A percentile compares a stretch with the other conserved stretches of the same genome.
These are phyloP conservation scores for Acrocephalus kingi DNA, from an alignment of 2,113 vertebrate genomes.

Conservation along the genomic window DNA sequence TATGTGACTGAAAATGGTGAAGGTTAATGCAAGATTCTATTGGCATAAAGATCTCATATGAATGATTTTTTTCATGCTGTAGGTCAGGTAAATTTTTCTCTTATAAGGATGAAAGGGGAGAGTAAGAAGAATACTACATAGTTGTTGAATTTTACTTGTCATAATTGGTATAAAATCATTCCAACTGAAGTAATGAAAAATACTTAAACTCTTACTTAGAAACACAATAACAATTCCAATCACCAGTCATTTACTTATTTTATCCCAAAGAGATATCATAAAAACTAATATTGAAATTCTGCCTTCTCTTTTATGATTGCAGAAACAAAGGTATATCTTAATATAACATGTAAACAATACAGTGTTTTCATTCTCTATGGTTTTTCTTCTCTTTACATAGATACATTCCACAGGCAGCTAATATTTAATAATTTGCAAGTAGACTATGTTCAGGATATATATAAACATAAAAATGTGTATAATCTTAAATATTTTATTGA, in stretches of 20 bases:
- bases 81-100: background rate
- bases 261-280: background rate
- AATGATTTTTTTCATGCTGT: background rate
- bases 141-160: background rate
- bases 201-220: background rate
- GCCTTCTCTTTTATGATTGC: background rate
- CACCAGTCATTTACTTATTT: background rate
- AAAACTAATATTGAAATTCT: background rate
- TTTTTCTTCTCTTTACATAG: background rate
- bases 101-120: rapidly evolving
- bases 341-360: background rate
- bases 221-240: background rate
- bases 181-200: background rate
- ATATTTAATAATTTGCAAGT: background rate
- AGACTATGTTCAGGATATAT: background rate
- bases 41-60: background rate
- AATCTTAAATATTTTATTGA: background rate
- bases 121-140: background rate
- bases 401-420: background rate
- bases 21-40: background rate
- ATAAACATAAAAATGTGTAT: background rate
- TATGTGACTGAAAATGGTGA: background rate
- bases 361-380: background rate
- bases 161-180: background rate
- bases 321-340: background rate